These are phyloP conservation scores for Tolypeutes matacus DNA, from an alignment of 2,797 vertebrate genomes.

Conservation along the genomic window DNA sequence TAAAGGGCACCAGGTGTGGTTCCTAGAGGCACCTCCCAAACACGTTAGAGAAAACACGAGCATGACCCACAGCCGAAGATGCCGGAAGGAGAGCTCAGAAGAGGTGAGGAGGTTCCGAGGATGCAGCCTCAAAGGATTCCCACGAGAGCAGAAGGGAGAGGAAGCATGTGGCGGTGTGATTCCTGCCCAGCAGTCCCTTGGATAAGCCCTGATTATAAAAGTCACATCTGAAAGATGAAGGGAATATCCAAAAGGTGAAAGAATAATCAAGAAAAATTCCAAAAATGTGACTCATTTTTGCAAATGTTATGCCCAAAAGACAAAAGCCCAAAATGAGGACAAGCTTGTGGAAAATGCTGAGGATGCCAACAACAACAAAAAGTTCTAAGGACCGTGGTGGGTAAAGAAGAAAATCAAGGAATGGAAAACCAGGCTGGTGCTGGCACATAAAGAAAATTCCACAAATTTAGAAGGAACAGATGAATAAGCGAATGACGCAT, in stretches of 20 bases:
- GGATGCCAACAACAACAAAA: neutral
- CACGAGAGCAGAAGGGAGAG: rapidly evolving
- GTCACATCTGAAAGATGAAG: neutral
- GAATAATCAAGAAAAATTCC: neutral
- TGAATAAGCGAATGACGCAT: rapidly evolving
- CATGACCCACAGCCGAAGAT: neutral
- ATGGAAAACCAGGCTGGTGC: neutral
- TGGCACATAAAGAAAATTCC: neutral
- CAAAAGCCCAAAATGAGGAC: neutral
- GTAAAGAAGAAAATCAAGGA: neutral
- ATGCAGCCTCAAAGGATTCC: neutral
- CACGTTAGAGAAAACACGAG: neutral
- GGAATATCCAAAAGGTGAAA: neutral
- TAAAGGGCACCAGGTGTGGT: neutral
- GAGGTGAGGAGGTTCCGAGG: neutral
- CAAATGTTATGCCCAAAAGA: neutral
- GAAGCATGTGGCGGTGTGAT: neutral
- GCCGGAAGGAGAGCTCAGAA: neutral
- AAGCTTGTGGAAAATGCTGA: neutral
- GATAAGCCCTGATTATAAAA: neutral
- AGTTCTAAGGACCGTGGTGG: too few relatives aligned
- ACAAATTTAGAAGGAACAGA: neutral
- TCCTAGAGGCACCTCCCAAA: neutral
- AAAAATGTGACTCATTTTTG: neutral
- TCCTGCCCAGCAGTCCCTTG: neutral